Conservation (phyloP, 2,797 vertebrate genomes). For the Mormyrus hasselquistii region DNA sequence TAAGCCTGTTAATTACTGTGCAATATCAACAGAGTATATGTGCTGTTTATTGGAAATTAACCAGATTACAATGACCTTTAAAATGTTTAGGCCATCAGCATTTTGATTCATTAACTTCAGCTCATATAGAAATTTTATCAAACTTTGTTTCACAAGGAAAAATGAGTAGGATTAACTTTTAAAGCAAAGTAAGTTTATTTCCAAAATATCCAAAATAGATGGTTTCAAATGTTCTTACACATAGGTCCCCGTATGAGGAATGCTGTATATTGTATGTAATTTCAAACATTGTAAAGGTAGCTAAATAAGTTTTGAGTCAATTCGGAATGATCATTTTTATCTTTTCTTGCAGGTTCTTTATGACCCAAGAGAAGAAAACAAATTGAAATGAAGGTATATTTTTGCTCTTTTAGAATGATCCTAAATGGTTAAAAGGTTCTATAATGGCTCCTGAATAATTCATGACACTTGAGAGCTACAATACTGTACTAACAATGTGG, state of each 20-base stretch:
- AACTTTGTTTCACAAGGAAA: neutral
- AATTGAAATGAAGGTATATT: constrained; percentile 14
- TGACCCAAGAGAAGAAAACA: constrained; percentile 40
- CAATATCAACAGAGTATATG: neutral
- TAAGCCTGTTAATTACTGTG: neutral
- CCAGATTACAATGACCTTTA: neutral
- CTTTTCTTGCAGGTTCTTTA: constrained; percentile 33
- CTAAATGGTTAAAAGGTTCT: neutral
- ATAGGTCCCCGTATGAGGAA: neutral
- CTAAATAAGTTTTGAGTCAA: neutral
- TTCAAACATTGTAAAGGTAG: neutral
- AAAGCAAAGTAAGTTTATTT: neutral
- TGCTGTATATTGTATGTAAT: neutral
- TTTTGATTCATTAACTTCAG: neutral
- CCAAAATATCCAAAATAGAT: neutral
- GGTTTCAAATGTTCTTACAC: neutral
- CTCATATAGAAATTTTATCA: neutral
- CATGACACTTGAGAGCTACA: neutral
- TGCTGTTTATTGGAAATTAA: neutral
- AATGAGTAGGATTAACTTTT: neutral
- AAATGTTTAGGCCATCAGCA: neutral
- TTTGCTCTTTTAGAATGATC: neutral
- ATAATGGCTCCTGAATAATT: neutral
- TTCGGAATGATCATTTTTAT: neutral
- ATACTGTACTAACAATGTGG: neutral